A percentile compares a stretch with the other conserved stretches of the same genome.
Evolutionary conservation across 2,797 vertebrate species (phyloP).

Genomic region (Perodicticus potto): DNA sequence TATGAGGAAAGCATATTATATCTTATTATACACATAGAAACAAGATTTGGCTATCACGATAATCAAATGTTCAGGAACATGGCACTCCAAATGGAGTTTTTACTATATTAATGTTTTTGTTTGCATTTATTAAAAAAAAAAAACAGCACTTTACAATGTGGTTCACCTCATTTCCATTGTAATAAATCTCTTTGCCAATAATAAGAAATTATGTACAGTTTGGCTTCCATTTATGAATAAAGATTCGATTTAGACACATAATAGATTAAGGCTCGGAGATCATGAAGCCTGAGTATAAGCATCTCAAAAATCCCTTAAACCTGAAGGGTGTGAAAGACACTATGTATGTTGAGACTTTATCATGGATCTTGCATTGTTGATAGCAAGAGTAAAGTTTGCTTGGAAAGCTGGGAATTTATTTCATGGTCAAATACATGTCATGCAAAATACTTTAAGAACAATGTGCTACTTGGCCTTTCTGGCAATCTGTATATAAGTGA

Average conservation of each 20-base stretch:
- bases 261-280: not conserved
- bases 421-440: not conserved
- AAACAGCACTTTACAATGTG: not conserved
- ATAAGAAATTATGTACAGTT: not conserved
- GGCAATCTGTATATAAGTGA: not conserved
- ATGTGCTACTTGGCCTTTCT: not conserved
- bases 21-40: not conserved
- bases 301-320: not conserved
- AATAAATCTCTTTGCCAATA: constrained; percentile 41
- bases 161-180: constrained; percentile 41
- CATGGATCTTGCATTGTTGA: constrained; percentile 54
- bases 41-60: not conserved
- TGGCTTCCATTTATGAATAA: not conserved
- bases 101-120: constrained; percentile 49
- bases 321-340: not conserved
- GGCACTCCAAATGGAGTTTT: not conserved
- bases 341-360: not conserved
- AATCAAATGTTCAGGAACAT: not conserved
- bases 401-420: not conserved
- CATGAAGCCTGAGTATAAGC: not conserved
- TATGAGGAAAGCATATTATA: constrained; percentile 46
- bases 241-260: not conserved
- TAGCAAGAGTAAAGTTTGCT: constrained; percentile 19
- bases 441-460: not conserved
- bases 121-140: constrained; percentile 43